These are phyloP conservation scores for Leptodactylus fuscus DNA, from an alignment of 2,113 vertebrate genomes.

Conservation along the genomic window DNA sequence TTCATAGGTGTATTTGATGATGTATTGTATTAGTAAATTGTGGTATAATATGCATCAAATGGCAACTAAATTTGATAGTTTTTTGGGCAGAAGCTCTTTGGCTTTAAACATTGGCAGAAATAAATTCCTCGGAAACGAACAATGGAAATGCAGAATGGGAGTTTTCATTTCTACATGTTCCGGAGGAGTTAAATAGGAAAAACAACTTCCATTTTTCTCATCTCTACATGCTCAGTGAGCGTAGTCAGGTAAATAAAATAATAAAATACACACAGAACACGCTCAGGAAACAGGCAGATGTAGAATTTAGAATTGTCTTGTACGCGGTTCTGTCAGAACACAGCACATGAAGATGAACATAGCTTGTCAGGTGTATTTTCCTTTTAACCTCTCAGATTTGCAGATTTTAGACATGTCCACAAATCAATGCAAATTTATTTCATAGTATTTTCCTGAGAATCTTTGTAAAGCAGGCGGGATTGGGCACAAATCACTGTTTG, in stretches of 20 bases:
- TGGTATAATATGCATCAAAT: too few species aligned
- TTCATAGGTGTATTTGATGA: too few species aligned
- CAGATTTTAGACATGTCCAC: slow-evolving; percentile 44
- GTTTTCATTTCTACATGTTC: too few species aligned
- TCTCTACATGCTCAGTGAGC: not conserved
- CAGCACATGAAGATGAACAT: slow-evolving; percentile 22
- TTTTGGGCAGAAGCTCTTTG: too few species aligned
- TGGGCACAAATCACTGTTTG: slow-evolving; percentile 49
- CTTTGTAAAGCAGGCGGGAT: slow-evolving; percentile 48
- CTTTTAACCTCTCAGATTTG: slow-evolving; percentile 46
- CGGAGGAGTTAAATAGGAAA: not conserved
- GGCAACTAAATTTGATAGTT: too few species aligned
- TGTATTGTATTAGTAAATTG: too few species aligned
- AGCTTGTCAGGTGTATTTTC: slow-evolving; percentile 28
- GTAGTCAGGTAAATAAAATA: not conserved
- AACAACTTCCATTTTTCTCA: not conserved
- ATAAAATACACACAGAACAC: slow-evolving; percentile 4
- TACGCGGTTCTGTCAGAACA: slow-evolving; percentile 34
- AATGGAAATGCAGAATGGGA: not conserved
- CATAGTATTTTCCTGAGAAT: slow-evolving; percentile 37
- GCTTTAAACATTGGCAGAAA: too few species aligned
- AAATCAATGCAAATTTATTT: slow-evolving; percentile 57
- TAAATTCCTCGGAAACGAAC: too few species aligned
- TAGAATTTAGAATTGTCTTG: slow-evolving; percentile 10
- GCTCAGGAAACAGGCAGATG: slow-evolving; percentile 26